Conservation (phyloP, 1,140 invertebrate genomes). For the Phthorimaea operculella region DNA sequence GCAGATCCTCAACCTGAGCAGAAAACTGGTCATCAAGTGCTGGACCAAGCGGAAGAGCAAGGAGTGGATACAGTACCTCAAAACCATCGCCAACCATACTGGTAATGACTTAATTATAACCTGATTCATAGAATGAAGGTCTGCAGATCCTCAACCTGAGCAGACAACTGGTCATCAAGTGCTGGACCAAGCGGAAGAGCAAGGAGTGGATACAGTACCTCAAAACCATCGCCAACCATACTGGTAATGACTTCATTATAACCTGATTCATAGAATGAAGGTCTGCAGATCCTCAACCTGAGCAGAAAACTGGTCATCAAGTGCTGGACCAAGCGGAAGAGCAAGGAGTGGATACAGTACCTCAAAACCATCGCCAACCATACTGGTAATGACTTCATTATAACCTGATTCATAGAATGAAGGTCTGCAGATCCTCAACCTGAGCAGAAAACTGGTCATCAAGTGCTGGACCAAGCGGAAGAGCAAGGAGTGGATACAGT, state of each 20-base stretch:
- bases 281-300: slow-evolving; percentile 85
- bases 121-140: slow-evolving; percentile 82
- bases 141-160: slow-evolving; percentile 86
- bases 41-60: slow-evolving; percentile 86
- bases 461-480: slow-evolving; percentile 88
- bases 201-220: slow-evolving; percentile 88
- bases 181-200: slow-evolving; percentile 85
- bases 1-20: slow-evolving; percentile 83
- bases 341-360: slow-evolving; percentile 85
- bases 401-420: too few species aligned
- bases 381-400: slow-evolving; percentile 72
- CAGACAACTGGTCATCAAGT: slow-evolving; percentile 87
- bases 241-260: slow-evolving; percentile 73
- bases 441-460: slow-evolving; percentile 85
- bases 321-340: slow-evolving; percentile 86
- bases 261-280: too few species aligned
- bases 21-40: slow-evolving; percentile 88
- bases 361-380: slow-evolving; percentile 76
- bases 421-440: slow-evolving; percentile 85
- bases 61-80: slow-evolving; percentile 86
- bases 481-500: slow-evolving; percentile 86
- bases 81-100: slow-evolving; percentile 73
- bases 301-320: slow-evolving; percentile 87
- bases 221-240: slow-evolving; percentile 73
- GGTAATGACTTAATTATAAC: too few species aligned